Evolutionary conservation across 2,797 vertebrate genomes (phyloP), one percentile per base, ranked within the genome.

Genomic region (Tinamus major): DNA sequence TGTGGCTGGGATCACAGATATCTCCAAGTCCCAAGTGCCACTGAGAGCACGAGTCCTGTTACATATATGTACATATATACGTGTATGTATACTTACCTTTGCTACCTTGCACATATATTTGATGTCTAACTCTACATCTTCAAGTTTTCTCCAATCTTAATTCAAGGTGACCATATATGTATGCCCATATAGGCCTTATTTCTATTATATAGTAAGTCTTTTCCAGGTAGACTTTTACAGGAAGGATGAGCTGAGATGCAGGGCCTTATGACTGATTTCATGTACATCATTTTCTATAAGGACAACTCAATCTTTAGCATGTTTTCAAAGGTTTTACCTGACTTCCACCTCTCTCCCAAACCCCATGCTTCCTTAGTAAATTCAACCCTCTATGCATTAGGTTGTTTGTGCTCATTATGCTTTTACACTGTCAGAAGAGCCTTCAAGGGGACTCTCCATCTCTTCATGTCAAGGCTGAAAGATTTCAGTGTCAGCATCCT

Each of bases 1-100:
- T 8, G 9, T 23, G 19, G 3, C 5, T 68, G 4, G 64, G 26
- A 16, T 4, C 29, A 26, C 35, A 51, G 35, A 16, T 29, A 21
- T 21, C 29, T 72, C 35, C 59, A 61, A 49, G 12, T 42, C 75
- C 29, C 41, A 69, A 46, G 53, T 8, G 31, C 15, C 16, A 55
- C 16, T 53, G 51, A 53, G 11, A 8, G 3, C 18, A 55, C 68
- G 10, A 49, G 3, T 39, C 0, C 0, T 63, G 12, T 55, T 78
- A 42, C 42, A 15, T 14, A 42, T 42, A 13, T 41, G 41, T 41
- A 41, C 41, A 41, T 42, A 42, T 17, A 44, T 46, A 46, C 19
- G 20, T 20, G 1, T 33, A 3, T 31, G 13, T 48, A 19, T 4
- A 5, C 5, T 67, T 81, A 7, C 1, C 9, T 19, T 20, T 80